phyloP scores from a whole-genome alignment of 2,113 vertebrate species.

The Neotoma lepida region DNA sequence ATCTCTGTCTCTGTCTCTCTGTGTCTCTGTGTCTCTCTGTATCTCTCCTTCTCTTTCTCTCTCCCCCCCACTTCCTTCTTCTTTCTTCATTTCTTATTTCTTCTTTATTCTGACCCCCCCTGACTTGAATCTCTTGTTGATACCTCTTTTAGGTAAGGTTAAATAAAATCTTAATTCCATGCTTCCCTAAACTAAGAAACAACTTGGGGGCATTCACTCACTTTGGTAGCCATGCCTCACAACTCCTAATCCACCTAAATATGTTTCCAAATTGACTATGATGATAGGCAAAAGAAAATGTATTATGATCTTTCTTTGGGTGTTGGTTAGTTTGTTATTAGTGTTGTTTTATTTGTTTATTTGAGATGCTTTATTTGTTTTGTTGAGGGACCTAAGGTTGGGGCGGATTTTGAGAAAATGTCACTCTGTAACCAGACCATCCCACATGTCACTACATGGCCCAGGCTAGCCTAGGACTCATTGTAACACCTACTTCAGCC shows the following conservation, averaged over 20 bases:
- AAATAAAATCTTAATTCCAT: conserved; percentile 37
- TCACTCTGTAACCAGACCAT: not conserved
- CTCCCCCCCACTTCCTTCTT: fast-evolving
- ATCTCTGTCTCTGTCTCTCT: not conserved
- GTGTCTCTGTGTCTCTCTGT: not conserved
- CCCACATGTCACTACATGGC: not conserved
- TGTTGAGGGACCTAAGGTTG: not conserved
- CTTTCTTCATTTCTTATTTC: not conserved
- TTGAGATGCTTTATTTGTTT: not conserved
- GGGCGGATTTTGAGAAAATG: not conserved
- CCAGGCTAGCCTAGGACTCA: not conserved
- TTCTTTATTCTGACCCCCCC: not conserved
- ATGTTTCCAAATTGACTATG: not conserved
- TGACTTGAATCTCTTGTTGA: not conserved
- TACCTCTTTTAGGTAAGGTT: not conserved
- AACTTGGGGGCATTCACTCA: not conserved
- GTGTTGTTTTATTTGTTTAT: not conserved
- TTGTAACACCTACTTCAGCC: not conserved
- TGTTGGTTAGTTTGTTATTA: not conserved
- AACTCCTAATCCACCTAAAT: not conserved
- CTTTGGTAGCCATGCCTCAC: not conserved
- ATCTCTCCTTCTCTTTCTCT: not conserved
- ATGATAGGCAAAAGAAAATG: not conserved
- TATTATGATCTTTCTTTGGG: not conserved
- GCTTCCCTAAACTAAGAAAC: not conserved